Base-by-base conservation (phyloP, 2,888 invertebrate species). In the Cyclophora punctaria region DNA sequence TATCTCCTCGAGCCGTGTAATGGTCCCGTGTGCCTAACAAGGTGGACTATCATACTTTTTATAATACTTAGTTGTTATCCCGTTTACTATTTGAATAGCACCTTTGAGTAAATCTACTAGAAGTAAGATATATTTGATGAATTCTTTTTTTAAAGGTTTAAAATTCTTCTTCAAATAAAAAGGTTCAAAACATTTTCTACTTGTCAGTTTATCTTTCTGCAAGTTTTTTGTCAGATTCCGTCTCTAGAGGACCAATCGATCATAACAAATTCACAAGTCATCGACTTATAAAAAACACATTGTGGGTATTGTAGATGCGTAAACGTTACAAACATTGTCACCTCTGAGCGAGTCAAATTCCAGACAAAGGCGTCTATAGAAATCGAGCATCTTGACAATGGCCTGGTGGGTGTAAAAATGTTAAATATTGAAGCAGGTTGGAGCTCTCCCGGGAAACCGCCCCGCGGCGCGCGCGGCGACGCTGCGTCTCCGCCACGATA, bases 211-310 rank as follows among this genome's bases (percentile, higher is more conserved):
- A 37, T 37, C 68, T 64, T 69, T 80, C 69, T 62, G 64, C 72
- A 71, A 67, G 68, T 72, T 78, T 77, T 75, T 74, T 66, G 54
- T 63, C 57, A 48, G 57, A 51, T 55, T 50, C 60, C 55, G 65
- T 62, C 63, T 76, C 73, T 69, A 57, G 62, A 63, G 71, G 76
- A 71, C 70, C 76, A 66, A 87, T 88, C 88, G 72, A 88, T 88
- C 88, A 86, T 71, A 78, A 80, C 81, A 86, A 87, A 86, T 87
- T 88, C 87, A 87, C 88, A 80, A 88, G 88, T 88, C 88, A 88
- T 88, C 88, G 83, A 66, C 70, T 81, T 69, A 82, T 78, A 83
- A 85, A 84, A 84, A 84, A 79, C 63, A 57, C 70, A 83, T 84
- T 85, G 85, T 86, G 69, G 75, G 72, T 68, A 66, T 80, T 72